These are phyloP conservation scores for Acanthiza pusilla DNA, from an alignment of 2,797 vertebrate species.

Conservation along the genomic window DNA sequence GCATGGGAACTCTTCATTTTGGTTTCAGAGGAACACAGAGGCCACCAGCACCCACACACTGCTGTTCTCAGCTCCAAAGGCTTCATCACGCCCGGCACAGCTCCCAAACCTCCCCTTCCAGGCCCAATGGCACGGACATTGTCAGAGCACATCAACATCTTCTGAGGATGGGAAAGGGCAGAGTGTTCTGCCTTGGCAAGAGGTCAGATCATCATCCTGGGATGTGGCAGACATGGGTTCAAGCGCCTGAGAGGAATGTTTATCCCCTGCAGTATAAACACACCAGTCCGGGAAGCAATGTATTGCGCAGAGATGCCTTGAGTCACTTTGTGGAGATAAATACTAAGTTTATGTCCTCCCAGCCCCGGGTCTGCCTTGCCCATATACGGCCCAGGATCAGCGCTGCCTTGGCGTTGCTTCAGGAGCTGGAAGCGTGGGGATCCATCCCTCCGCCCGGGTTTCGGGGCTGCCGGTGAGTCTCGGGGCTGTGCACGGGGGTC, in stretches of 20 bases:
- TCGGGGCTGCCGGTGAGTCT: neutral
- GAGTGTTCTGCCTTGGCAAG: neutral
- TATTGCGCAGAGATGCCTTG: neutral
- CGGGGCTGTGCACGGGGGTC: fast-evolving
- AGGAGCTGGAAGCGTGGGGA: neutral
- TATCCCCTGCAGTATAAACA: neutral
- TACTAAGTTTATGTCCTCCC: neutral
- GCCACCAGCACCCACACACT: neutral
- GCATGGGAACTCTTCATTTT: neutral
- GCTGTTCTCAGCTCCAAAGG: neutral
- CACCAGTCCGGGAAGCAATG: neutral
- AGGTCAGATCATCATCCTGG: neutral
- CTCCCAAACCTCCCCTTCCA: neutral
- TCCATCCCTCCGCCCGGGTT: fast-evolving
- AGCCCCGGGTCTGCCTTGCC: neutral
- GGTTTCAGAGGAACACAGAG: neutral
- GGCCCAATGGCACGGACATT: fast-evolving
- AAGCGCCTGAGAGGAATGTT: neutral
- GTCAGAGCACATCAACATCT: fast-evolving
- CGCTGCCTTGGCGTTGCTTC: neutral
- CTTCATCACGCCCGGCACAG: neutral
- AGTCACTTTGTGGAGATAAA: neutral
- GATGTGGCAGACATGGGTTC: neutral
- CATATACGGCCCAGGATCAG: neutral
- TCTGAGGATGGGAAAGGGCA: fast-evolving